Conservation (phyloP, 2,888 invertebrate genomes). For the Andrena haemorrhoa region DNA sequence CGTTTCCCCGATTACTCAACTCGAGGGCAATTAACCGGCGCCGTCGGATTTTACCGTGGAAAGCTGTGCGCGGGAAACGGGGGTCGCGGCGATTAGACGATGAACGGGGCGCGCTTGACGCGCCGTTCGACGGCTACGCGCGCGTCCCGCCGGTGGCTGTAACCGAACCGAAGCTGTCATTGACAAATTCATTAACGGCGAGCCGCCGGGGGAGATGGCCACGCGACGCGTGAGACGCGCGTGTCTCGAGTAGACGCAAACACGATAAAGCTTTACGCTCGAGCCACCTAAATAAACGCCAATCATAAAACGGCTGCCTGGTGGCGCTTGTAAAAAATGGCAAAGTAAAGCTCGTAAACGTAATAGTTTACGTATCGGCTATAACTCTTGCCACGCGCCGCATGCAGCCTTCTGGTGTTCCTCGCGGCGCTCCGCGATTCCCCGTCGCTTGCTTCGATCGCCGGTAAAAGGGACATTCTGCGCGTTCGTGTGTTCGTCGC, state of each 20-base stretch:
- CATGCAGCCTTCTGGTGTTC: constrained; percentile 9
- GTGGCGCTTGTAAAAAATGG: constrained; percentile 53
- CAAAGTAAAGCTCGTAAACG: constrained; percentile 58
- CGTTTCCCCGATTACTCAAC: constrained; percentile 19
- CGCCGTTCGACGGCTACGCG: too few relatives aligned
- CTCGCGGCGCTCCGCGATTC: neutral
- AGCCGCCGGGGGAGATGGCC: neutral
- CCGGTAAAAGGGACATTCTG: neutral
- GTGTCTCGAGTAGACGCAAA: constrained; percentile 31
- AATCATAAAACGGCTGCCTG: constrained; percentile 51
- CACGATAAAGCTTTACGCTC: constrained; percentile 52
- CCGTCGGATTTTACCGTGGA: constrained; percentile 5
- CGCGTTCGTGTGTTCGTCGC: constrained; percentile 6
- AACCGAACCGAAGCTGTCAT: constrained; percentile 16
- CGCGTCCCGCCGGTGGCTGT: neutral
- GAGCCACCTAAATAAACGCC: constrained; percentile 48
- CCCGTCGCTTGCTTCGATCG: neutral
- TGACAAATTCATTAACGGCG: constrained; percentile 47
- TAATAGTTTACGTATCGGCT: constrained; percentile 52
- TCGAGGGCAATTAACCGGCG: constrained; percentile 21
- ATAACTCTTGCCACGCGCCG: constrained; percentile 42
- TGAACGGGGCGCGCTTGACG: too few relatives aligned
- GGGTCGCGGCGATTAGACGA: too few relatives aligned
- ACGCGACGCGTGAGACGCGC: constrained; percentile 12
- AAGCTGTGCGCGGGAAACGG: too few relatives aligned